Evolutionary conservation across 1,140 invertebrate species (phyloP), one percentile per base, ranked within the genome.

Genomic region (Galleria mellonella): DNA sequence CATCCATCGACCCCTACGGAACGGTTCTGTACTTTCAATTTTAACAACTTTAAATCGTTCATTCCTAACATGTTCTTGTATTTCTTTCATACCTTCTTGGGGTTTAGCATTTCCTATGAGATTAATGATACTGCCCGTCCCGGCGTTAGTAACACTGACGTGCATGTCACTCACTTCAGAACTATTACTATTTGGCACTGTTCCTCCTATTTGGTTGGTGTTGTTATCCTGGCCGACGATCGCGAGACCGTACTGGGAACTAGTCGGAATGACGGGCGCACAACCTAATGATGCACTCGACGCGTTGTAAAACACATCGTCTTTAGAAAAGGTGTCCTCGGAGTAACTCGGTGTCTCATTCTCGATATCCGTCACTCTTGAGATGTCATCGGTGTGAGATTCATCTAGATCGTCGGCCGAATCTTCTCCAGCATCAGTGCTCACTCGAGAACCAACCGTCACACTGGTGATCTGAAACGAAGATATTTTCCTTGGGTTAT

Each of bases 1-100:
- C 61, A 93, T 93, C 97, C 97, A 98, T 65, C 97, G 87, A 14
- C 97, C 97, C 31, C 97, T 89, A 58, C 94, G 93, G 68, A 98
- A 97, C 3, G 97, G 97, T 81, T 98, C 96, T 13, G 95, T 94
- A 72, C 94, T 97, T 81, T 97, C 96, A 50, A 98, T 96, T 89
- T 98, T 98, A 13, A 98, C 96, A 57, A 98, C 96, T 89, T 97
- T 97, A 82, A 98, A 98, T 51, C 96, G 88, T 76, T 95, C 93
- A 79, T 94, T 94, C 62, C 93, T 90, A 60, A 90, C 88, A 63
- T 91, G 90, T 62, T 92, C 90, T 63, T 93, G 91, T 45, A 92
- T 89, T 58, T 92, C 91, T 70, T 92, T 89, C 71, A 92, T 88
- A 63, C 91, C 91, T 75, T 92, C 92, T 40, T 87, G 87, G 40